Evolutionary conservation across 2,888 invertebrate genomes (phyloP).

Genomic region (Drosophila mettleri): DNA sequence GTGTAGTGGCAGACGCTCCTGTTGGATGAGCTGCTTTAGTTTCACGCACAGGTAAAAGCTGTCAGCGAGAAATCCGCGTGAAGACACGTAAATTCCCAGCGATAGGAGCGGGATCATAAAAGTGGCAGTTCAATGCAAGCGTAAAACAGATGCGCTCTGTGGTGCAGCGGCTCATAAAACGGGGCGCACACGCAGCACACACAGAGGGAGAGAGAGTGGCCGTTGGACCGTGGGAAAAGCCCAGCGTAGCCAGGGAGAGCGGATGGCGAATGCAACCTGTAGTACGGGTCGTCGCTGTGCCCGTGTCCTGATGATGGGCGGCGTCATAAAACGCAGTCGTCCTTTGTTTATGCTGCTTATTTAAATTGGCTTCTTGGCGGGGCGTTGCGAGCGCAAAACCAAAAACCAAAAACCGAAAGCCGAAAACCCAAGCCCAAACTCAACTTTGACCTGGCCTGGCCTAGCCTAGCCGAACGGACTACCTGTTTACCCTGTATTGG

Average conservation of each 20-base stretch:
- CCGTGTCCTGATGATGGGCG: conserved; percentile 11
- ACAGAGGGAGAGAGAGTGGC: not conserved
- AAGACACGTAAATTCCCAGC: conserved; percentile 67
- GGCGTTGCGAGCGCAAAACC: conserved; percentile 49
- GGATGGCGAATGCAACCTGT: conserved; percentile 30
- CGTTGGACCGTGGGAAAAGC: conserved; percentile 69
- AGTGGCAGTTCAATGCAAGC: conserved; percentile 16
- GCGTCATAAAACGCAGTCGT: conserved; percentile 60
- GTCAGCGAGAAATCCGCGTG: not conserved
- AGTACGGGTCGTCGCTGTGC: conserved; percentile 7
- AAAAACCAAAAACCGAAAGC: conserved; percentile 8
- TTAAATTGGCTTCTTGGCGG: conserved; percentile 82
- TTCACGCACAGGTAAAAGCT: conserved; percentile 1
- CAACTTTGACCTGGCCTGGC: conserved; percentile 14
- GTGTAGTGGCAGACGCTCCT: conserved; percentile 25
- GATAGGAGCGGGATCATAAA: conserved; percentile 20
- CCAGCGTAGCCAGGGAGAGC: conserved; percentile 25
- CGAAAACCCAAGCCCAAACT: conserved; percentile 2
- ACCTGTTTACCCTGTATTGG: conserved; percentile 54
- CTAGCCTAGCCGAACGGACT: conserved; percentile 17
- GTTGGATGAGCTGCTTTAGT: not conserved
- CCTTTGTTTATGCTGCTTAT: conserved; percentile 81
- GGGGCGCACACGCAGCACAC: conserved; percentile 1
- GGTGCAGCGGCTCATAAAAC: conserved; percentile 60
- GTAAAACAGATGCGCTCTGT: conserved; percentile 56